Conservation (phyloP, 2,113 vertebrate species). For the Mirza zaza region DNA sequence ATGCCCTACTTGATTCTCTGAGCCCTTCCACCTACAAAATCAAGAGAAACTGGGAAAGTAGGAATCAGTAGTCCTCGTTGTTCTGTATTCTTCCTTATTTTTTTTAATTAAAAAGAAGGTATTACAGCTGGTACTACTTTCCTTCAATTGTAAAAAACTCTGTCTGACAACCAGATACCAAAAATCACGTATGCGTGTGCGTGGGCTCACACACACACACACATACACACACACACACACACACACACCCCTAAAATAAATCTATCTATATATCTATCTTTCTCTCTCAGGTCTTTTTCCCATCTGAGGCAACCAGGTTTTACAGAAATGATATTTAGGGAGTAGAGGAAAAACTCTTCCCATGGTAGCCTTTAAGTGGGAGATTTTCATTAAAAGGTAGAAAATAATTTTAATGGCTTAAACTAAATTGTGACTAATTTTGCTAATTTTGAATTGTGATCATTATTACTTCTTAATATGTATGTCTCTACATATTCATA, state of each 20-base stretch:
- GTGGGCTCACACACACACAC: no score
- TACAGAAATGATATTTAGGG: background rate
- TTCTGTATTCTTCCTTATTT: background rate
- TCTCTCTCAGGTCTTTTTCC: background rate
- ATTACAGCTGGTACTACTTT: background rate
- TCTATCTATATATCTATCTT: background rate
- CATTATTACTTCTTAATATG: background rate
- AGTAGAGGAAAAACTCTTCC: background rate
- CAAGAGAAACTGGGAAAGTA: background rate
- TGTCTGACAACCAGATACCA: slow-evolving; percentile 9
- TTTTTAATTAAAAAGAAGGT: background rate
- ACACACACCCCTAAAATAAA: no score
- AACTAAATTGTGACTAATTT: slow-evolving; percentile 37
- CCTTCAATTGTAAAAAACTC: slow-evolving; percentile 42
- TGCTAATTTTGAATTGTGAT: slow-evolving; percentile 16
- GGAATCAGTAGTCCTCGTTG: background rate
- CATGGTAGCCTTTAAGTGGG: background rate
- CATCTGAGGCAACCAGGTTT: background rate
- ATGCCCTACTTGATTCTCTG: background rate
- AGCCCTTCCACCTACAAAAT: background rate
- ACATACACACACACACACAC: background rate
- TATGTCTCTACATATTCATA: background rate
- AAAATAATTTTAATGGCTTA: background rate
- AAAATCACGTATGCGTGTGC: background rate
- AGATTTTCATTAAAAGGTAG: background rate